phyloP scores from a whole-genome alignment of 2,888 invertebrate genomes.

The Sarcophaga caerulescens region DNA sequence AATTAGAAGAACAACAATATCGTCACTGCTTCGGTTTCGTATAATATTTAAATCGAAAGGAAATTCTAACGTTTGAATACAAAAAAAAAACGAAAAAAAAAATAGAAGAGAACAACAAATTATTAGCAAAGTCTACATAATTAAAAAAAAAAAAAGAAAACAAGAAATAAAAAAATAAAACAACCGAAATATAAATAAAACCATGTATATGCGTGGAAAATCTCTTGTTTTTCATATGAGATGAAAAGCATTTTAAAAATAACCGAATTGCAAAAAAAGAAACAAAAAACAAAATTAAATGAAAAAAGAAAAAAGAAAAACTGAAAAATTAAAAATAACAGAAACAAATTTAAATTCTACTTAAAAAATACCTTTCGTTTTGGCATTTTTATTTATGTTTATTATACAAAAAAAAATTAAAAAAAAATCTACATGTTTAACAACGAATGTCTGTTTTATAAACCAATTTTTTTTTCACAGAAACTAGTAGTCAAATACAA shows the following conservation, averaged over 20 bases:
- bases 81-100: conserved; percentile 23
- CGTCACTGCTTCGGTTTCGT: conserved; percentile 46
- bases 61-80: conserved; percentile 46
- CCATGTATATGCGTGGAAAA: conserved; percentile 61
- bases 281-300: conserved; percentile 1
- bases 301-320: conserved; percentile 10
- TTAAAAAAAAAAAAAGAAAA: background rate
- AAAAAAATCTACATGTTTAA: conserved; percentile 1
- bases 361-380: conserved; percentile 24
- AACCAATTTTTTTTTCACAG: conserved; percentile 19
- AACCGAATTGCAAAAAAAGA: conserved; percentile 49
- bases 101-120: conserved; percentile 50
- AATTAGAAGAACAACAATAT: conserved; percentile 25
- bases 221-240: conserved; percentile 39
- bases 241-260: conserved; percentile 47
- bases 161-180: conserved; percentile 1
- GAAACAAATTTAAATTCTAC: background rate
- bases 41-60: conserved; percentile 52
- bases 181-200: conserved; percentile 46
- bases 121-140: conserved; percentile 46
- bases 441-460: conserved; percentile 25
- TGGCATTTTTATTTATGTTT: conserved; percentile 46
- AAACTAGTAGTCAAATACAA: conserved; percentile 19
- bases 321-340: conserved; percentile 20
- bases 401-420: conserved; percentile 15